phyloP scores from a whole-genome alignment of 2,888 invertebrate genomes.

The Dorcus hopei region DNA sequence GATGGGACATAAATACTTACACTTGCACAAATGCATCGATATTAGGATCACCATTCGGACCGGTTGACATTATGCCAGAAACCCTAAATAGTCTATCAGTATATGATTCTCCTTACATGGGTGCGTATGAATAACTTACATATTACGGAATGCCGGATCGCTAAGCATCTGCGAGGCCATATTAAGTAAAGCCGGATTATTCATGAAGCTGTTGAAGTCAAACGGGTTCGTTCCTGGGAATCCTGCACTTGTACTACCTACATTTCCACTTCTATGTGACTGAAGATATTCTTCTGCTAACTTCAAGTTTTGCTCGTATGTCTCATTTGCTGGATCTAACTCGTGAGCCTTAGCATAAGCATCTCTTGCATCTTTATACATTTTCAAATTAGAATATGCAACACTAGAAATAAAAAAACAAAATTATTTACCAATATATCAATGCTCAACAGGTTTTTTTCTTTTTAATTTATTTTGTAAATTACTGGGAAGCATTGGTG shows the following conservation, averaged over 20 bases:
- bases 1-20: conserved; percentile 28
- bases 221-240: conserved; percentile 31
- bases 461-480: background rate
- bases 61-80: conserved; percentile 42
- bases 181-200: conserved; percentile 77
- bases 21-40: conserved; percentile 42
- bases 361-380: conserved; percentile 78
- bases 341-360: conserved; percentile 86
- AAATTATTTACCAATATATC: background rate
- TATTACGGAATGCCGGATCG: conserved; percentile 80
- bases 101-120: conserved; percentile 1
- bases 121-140: conserved; percentile 43
- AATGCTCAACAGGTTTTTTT: background rate
- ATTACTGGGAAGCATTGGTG: background rate
- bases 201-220: conserved; percentile 66
- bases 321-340: conserved; percentile 89
- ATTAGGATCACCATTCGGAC: conserved; percentile 36
- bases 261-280: background rate
- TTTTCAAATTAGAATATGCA: conserved; percentile 79
- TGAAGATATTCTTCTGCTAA: conserved; percentile 67
- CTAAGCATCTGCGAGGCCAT: conserved; percentile 82
- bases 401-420: conserved; percentile 48
- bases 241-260: background rate
- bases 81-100: conserved; percentile 34
- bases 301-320: conserved; percentile 82